Conservation (phyloP, 2,888 invertebrate species). For the Acanthosepion lycidas region DNA sequence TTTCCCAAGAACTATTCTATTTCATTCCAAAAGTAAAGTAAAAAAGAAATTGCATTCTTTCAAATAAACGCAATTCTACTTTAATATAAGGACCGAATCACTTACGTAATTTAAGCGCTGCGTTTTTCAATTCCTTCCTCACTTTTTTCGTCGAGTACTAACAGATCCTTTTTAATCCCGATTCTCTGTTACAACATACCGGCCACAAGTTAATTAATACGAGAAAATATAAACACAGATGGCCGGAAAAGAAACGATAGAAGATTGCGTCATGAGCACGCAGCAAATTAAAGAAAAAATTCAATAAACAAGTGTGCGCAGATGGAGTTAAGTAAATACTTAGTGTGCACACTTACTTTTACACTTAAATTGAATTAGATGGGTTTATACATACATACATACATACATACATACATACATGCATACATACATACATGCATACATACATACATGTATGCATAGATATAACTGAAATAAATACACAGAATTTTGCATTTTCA, state of each 20-base stretch:
- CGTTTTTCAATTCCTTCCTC: background rate
- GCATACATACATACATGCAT: background rate
- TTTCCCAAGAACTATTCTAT: background rate
- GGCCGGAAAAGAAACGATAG: background rate
- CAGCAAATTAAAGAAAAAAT: background rate
- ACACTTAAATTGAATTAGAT: background rate
- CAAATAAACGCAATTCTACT: background rate
- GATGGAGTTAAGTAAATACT: constrained; percentile 33
- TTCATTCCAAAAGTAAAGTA: background rate
- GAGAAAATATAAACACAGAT: constrained; percentile 33
- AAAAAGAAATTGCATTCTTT: background rate
- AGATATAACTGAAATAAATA: background rate
- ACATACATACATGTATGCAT: background rate
- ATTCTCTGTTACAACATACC: background rate
- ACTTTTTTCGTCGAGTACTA: background rate
- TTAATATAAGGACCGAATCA: background rate
- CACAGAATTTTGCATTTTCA: no score
- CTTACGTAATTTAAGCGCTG: background rate
- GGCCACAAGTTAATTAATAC: constrained; percentile 15
- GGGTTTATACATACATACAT: background rate
- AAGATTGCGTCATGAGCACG: background rate
- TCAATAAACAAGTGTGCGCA: background rate
- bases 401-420: background rate
- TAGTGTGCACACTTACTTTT: background rate
- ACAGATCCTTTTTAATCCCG: background rate